Conservation (phyloP, 2,113 vertebrate species). For the Haemorhous mexicanus region DNA sequence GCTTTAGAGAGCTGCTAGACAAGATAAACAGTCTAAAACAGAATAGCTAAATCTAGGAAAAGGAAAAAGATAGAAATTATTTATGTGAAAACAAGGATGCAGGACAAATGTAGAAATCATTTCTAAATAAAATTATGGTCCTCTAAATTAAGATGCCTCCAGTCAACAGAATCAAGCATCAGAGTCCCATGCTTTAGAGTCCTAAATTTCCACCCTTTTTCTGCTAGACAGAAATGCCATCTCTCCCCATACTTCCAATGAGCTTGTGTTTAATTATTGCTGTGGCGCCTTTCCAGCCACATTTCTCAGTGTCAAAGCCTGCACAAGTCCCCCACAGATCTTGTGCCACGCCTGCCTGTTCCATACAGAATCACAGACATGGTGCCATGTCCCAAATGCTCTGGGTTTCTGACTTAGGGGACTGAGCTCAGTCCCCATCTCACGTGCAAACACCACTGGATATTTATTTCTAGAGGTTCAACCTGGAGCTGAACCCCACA, state of each 20-base stretch:
- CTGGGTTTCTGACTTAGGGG: background rate
- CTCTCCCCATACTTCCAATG: background rate
- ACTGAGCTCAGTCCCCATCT: background rate
- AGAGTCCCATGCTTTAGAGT: background rate
- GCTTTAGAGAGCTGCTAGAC: background rate
- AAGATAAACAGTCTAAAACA: slow-evolving; percentile 23
- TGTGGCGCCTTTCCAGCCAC: background rate
- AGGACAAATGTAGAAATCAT: background rate
- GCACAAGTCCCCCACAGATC: background rate
- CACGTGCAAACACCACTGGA: background rate
- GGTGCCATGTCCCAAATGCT: background rate
- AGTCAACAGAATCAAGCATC: background rate
- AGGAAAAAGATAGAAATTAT: background rate
- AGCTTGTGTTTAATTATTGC: background rate
- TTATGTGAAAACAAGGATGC: background rate
- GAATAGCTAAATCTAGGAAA: background rate
- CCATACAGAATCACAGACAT: background rate
- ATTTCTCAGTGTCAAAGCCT: background rate
- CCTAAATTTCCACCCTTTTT: background rate
- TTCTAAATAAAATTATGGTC: background rate
- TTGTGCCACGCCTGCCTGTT: background rate
- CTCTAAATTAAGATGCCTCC: background rate
- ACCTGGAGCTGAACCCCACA: background rate
- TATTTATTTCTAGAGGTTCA: background rate
- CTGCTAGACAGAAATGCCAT: background rate